phyloP scores from a whole-genome alignment of 2,797 vertebrate genomes.

The Gobionotothen gibberifrons region DNA sequence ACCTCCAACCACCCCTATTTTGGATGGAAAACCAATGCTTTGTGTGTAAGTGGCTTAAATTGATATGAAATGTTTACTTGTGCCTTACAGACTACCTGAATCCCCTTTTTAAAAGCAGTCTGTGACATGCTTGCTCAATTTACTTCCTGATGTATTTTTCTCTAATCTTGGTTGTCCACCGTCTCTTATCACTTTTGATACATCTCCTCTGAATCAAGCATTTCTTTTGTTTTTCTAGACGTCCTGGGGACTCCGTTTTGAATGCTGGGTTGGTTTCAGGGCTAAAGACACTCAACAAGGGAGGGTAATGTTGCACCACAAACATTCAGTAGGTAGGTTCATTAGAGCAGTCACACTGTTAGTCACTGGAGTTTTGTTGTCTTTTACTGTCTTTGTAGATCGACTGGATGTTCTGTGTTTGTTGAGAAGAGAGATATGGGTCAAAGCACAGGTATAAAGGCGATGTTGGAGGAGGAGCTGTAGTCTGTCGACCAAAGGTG shows the following conservation, averaged over 20 bases:
- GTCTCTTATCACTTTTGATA: constrained; percentile 4
- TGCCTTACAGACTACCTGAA: too few species aligned
- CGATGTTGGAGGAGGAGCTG: constrained; percentile 68
- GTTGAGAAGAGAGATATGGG: constrained; percentile 28
- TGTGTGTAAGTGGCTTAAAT: neutral
- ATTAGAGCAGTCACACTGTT: constrained; percentile 45
- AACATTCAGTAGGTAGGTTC: constrained; percentile 49
- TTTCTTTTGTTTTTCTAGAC: constrained; percentile 20
- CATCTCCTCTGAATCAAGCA: constrained; percentile 17
- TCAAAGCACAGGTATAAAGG: constrained; percentile 69
- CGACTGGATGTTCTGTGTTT: constrained; percentile 32
- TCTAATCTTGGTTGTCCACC: constrained; percentile 35
- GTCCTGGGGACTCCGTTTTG: constrained; percentile 44
- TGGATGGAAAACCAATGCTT: neutral
- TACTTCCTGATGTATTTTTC: constrained; percentile 26
- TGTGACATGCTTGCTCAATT: too few species aligned
- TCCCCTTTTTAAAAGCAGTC: too few species aligned
- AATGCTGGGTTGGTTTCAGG: constrained; percentile 34
- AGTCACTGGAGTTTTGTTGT: constrained; percentile 66
- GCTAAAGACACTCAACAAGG: constrained; percentile 35
- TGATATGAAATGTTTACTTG: too few species aligned
- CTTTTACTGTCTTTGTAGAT: constrained; percentile 27
- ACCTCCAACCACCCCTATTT: constrained; percentile 5
- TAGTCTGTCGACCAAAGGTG: constrained; percentile 72
- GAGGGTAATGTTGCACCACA: constrained; percentile 60